Evolutionary conservation across 2,113 vertebrate species (phyloP).

Genomic region (Typhlomys cinereus): DNA sequence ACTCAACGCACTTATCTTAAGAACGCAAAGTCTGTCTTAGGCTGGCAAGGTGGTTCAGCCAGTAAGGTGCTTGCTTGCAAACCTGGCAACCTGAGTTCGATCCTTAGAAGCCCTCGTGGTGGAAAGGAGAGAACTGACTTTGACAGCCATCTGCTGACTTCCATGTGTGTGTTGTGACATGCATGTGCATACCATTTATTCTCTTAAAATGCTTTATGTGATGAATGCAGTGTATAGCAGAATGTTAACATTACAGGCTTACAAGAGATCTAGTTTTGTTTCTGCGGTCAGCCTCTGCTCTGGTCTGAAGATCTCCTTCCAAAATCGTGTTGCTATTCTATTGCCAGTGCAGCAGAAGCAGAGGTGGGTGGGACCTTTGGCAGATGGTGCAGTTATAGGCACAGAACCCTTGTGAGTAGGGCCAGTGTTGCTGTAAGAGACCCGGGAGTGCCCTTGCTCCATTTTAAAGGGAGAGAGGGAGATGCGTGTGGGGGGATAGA

Average conservation of each 20-base stretch:
- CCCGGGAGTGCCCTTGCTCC: not conserved
- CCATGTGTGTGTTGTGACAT: too few species aligned
- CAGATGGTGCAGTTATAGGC: not conserved
- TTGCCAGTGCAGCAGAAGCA: not conserved
- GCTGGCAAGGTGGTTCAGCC: not conserved
- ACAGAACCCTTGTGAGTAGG: not conserved
- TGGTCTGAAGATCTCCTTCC: not conserved
- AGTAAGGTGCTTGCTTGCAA: too few species aligned
- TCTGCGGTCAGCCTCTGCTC: not conserved
- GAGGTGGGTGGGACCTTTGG: not conserved
- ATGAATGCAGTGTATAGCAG: not conserved
- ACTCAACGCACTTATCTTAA: not conserved
- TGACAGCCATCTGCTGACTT: too few species aligned
- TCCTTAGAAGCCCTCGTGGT: too few species aligned
- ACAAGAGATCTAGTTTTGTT: not conserved
- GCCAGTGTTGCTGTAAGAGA: not conserved
- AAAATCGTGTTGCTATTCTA: too few species aligned
- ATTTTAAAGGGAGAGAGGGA: too few species aligned
- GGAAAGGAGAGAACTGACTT: too few species aligned
- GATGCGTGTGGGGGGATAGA: too few species aligned
- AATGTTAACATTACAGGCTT: not conserved
- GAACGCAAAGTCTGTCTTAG: not conserved
- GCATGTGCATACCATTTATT: too few species aligned
- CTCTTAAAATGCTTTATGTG: not conserved
- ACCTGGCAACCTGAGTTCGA: too few species aligned